A percentile compares a stretch with the other conserved stretches of the same genome.
Conservation (phyloP, 2,797 vertebrate species). For the Limosa lapponica region DNA sequence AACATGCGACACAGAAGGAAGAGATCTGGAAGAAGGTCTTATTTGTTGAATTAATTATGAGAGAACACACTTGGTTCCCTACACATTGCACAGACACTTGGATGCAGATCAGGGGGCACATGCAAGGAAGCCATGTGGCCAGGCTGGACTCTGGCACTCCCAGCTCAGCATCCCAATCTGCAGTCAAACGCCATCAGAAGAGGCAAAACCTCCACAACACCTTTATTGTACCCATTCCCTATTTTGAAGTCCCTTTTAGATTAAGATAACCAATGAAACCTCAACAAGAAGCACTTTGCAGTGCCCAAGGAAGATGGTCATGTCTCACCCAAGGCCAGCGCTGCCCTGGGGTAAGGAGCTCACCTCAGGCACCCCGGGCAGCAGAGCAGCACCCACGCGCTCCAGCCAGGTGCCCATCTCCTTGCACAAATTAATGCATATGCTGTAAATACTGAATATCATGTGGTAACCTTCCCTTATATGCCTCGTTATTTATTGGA, state of each 20-base stretch:
- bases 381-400: background rate
- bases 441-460: background rate
- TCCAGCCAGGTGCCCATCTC: fast-evolving
- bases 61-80: background rate
- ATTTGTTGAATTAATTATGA: background rate
- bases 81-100: background rate
- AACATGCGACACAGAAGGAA: fast-evolving
- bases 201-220: background rate
- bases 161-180: background rate
- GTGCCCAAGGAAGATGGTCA: background rate
- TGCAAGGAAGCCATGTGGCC: background rate
- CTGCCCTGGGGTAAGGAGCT: background rate
- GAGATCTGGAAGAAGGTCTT: background rate
- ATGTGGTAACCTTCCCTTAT: background rate
- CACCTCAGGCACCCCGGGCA: fast-evolving
- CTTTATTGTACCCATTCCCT: fast-evolving
- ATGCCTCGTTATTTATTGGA: background rate
- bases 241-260: background rate
- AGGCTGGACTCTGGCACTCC: background rate
- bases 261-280: background rate
- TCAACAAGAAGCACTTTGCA: background rate
- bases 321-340: background rate
- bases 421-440: background rate
- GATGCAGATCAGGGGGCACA: background rate
- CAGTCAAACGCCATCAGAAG: background rate